A percentile compares a stretch with the other conserved stretches of the same genome.
phyloP scores from a whole-genome alignment of 2,113 vertebrate genomes.

The Camelus dromedarius region DNA sequence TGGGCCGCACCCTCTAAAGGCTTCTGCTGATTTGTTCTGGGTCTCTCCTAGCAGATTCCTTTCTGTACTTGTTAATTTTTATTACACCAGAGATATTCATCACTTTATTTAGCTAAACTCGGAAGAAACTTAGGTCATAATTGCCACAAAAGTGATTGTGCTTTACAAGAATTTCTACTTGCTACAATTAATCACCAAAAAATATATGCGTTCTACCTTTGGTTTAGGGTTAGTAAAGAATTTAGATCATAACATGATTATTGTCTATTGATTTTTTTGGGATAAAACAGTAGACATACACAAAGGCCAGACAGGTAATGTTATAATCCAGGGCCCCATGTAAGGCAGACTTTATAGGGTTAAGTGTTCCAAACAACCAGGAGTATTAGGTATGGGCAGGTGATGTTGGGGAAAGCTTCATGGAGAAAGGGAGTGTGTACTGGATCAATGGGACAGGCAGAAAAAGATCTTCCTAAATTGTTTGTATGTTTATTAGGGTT shows the following conservation, averaged over 20 bases:
- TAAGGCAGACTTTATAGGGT: not conserved
- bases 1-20: not conserved
- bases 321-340: not conserved
- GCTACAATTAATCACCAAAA: not conserved
- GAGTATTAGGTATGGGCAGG: not conserved
- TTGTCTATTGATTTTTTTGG: not conserved
- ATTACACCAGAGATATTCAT: not conserved
- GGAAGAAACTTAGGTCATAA: not conserved
- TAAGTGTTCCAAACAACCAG: not conserved
- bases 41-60: not conserved
- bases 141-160: not conserved
- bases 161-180: constrained; percentile 4
- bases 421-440: not conserved
- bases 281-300: not conserved
- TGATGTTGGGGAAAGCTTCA: not conserved
- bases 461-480: not conserved
- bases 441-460: too few species aligned
- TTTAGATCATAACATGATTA: not conserved
- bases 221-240: not conserved
- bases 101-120: not conserved
- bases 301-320: not conserved
- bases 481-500: not conserved
- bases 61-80: constrained; percentile 21
- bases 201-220: not conserved
- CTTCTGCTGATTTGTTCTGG: not conserved